Base-by-base conservation (phyloP, 2,113 vertebrate species). In the Hoplias malabaricus region DNA sequence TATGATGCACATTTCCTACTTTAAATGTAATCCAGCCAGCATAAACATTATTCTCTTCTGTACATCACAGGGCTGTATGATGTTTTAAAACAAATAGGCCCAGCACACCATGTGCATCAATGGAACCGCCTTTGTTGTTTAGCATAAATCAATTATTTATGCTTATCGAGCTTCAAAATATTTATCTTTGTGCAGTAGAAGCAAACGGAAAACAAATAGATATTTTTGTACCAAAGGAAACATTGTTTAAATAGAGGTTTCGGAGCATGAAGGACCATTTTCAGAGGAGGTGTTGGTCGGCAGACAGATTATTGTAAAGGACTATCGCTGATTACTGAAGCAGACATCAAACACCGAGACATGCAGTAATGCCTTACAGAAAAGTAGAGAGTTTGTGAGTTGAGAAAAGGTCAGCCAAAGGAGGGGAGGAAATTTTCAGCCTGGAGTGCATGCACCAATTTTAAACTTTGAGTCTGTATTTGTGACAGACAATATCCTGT, bases 101-200 rank as follows among this genome's bases (percentile, higher is more conserved):
- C 70, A 69, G 77, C 12, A 21, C 67, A 80, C 83, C 62, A 83
- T 86, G 87, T 86, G 88, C 90, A 88, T 81, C 57, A 80, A 79
- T 74, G 79, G 80, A 87, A 81, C 65, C 82, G 80, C 87, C 83
- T 88, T 83, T 77, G 76, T 80, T 88, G 83, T 88, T 88, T 85
- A 87, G 84, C 86, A 89, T 85, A 84, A 86, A 89, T 90, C 86
- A 88, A 92, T 92, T 88, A 90, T 91, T 91, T 89, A 90, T 88
- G 85, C 80, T 70, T 83, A 84, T 83, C 77, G 85, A 82, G 87
- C 87, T 82, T 88, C 88, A 86, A 90, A 92, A 92, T 92, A 89
- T 92, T 91, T 92, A 91, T 85, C 84, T 83, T 88, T 79, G 80
- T 79, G 80, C 86, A 79, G 82, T 80, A 31, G 50, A 87, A 76